phyloP scores from a whole-genome alignment of 2,113 vertebrate genomes.

The rat (Rattus norvegicus) region GRCr8 NC_086019.1:157920501-157921000 shows the following conservation, averaged over 20 bases:
- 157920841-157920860: background rate
- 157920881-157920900: background rate
- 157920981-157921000: too few relatives aligned
- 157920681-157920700: background rate
- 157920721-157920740: background rate
- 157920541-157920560: background rate
- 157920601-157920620: background rate
- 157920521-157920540: background rate
- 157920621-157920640: background rate
- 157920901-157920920: background rate
- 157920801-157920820: background rate
- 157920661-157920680: background rate
- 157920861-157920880: background rate
- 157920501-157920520: background rate
- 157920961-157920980: background rate
- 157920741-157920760: background rate
- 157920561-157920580: slow-evolving; percentile 1
- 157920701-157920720: background rate
- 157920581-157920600: background rate
- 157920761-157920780: background rate
- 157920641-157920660: background rate
- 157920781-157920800: background rate
- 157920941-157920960: background rate
- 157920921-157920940: background rate
- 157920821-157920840: background rate